phyloP scores from a whole-genome alignment of 1,140 invertebrate genomes.

The Anastrepha ludens region DNA sequence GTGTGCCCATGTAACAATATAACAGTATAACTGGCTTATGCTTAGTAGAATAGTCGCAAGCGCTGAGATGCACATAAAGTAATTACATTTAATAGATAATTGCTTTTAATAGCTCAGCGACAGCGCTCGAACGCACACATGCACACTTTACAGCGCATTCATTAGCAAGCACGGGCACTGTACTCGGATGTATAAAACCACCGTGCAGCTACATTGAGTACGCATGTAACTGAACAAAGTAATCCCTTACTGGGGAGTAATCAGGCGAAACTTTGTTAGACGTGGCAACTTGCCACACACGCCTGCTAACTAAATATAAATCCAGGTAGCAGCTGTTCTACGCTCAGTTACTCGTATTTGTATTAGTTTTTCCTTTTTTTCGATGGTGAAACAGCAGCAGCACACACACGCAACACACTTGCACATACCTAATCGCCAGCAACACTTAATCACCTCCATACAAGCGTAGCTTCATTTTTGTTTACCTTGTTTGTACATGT shows the following conservation, averaged over 20 bases:
- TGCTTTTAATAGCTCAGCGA: slow-evolving; percentile 22
- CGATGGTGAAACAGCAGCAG: neutral
- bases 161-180: neutral
- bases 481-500: neutral
- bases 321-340: neutral
- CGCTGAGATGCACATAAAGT: slow-evolving; percentile 33
- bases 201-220: neutral
- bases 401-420: neutral
- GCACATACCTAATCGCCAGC: slow-evolving; percentile 23
- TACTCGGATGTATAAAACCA: neutral
- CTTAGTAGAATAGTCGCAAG: slow-evolving; percentile 11
- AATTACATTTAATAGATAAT: slow-evolving; percentile 49
- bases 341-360: neutral
- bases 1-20: neutral
- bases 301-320: neutral
- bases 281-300: neutral
- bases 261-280: slow-evolving; percentile 44
- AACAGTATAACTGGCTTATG: neutral
- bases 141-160: neutral
- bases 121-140: neutral
- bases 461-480: slow-evolving; percentile 31
- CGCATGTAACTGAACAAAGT: slow-evolving; percentile 45
- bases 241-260: slow-evolving; percentile 50
- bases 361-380: neutral
- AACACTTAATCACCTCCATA: slow-evolving; percentile 39